Evolutionary conservation across 2,113 vertebrate species (phyloP).

Genomic region (Heliornis fulica): DNA sequence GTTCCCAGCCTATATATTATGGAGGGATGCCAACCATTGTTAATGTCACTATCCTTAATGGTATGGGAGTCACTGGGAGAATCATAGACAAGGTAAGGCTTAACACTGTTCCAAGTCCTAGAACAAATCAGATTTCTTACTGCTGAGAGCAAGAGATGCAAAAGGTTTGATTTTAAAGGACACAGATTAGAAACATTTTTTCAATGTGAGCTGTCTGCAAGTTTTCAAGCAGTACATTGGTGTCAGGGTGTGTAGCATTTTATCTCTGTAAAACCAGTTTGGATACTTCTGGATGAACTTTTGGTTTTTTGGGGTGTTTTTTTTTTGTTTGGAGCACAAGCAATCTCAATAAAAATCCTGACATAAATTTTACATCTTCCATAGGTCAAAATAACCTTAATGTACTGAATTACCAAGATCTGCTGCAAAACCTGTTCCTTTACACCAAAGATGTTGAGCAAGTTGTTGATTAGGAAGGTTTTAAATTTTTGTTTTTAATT

Average conservation of each 20-base stretch:
- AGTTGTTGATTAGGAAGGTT: not conserved
- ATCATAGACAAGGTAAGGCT: conserved; percentile 91
- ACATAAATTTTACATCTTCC: not conserved
- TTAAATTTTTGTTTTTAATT: not conserved
- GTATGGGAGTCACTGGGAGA: conserved; percentile 96
- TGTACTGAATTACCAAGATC: not conserved
- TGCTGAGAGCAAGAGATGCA: not conserved
- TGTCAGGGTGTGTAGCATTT: not conserved
- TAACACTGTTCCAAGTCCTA: not conserved
- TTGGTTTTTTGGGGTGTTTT: not conserved
- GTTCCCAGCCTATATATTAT: conserved; percentile 98
- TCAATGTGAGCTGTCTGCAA: not conserved
- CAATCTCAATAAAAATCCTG: not conserved
- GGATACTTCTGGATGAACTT: not conserved
- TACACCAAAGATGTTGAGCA: not conserved
- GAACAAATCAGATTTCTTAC: not conserved
- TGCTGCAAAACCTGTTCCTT: not conserved
- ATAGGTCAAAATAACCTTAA: not conserved
- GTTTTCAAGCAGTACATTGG: not conserved
- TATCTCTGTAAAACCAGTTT: conserved; percentile 1
- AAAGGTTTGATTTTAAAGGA: not conserved
- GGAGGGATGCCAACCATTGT: conserved; percentile 98
- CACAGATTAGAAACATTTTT: not conserved
- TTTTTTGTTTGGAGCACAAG: not conserved
- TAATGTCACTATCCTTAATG: conserved; percentile 97